Evolutionary conservation across 1,140 invertebrate species (phyloP).

Genomic region (Drosophila cardini): DNA sequence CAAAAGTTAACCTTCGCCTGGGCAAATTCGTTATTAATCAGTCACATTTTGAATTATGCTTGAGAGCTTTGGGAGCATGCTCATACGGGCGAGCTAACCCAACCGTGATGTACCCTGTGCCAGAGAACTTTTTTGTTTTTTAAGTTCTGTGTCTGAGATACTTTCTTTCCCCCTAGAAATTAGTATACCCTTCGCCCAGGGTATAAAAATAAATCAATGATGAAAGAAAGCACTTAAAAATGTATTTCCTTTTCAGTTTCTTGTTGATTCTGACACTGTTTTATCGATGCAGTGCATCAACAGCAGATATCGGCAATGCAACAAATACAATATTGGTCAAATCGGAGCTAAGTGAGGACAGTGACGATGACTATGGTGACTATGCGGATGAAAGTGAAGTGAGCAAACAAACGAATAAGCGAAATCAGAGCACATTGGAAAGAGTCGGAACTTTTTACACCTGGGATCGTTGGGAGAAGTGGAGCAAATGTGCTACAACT

Average conservation of each 20-base stretch:
- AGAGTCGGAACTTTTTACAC: slow-evolving; percentile 59
- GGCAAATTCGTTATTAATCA: slow-evolving; percentile 24
- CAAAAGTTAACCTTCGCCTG: slow-evolving; percentile 6
- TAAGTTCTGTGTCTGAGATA: no score
- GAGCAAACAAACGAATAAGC: slow-evolving; percentile 36
- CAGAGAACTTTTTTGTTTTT: no score
- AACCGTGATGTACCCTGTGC: background rate
- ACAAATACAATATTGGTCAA: slow-evolving; percentile 22
- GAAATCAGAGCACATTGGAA: slow-evolving; percentile 42
- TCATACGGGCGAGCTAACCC: background rate
- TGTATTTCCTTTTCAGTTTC: slow-evolving; percentile 4
- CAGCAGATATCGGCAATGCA: background rate
- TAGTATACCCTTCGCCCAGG: no score
- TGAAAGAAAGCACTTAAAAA: no score
- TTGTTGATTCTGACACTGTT: slow-evolving; percentile 1
- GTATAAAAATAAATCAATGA: background rate
- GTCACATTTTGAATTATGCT: slow-evolving; percentile 18
- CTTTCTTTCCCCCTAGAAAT: no score
- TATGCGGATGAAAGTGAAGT: slow-evolving; percentile 43
- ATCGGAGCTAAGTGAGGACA: slow-evolving; percentile 34
- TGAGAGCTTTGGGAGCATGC: background rate
- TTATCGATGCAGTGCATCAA: background rate
- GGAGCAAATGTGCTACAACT: slow-evolving; percentile 63
- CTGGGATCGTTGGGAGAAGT: slow-evolving; percentile 72
- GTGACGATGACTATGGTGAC: slow-evolving; percentile 56